Evolutionary conservation across 2,888 invertebrate species (phyloP), one percentile per base, ranked within the genome.

Genomic region (Nudaria mundana): DNA sequence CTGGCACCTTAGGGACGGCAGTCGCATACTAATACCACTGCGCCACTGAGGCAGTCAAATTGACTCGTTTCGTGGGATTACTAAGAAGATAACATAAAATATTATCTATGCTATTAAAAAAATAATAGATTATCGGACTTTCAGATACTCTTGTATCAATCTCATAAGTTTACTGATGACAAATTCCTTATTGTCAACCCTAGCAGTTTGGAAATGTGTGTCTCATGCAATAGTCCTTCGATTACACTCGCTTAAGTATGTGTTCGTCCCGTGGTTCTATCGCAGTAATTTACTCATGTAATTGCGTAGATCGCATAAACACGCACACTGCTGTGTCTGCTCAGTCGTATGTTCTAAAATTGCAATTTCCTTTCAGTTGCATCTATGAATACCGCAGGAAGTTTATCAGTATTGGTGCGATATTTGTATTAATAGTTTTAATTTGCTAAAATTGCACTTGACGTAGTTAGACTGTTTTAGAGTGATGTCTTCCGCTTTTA

Each of bases 281-380:
- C 64, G 64, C 63, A 66, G 55, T 58, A 55, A 40, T 61, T 53
- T 57, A 15, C 6, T 42, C 39, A 45, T 73, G 66, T 75, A 39
- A 55, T 62, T 52, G 67, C 60, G 50, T 70, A 71, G 67, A 66
- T 63, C 51, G 42, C 44, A 5, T 20, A 35, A 57, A 40, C 55
- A 68, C 66, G 62, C 44, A 23, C 8, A 20, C 43, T 32, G 39
- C 25, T 10, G 53, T 54, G 59, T 74, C 68, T 66, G 62, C 62
- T 57, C 60, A 65, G 63, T 66, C 45, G 56, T 64, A 67, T 64
- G 54, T 64, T 64, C 64, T 78, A 66, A 75, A 74, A 72, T 73
- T 60, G 67, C 68, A 69, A 72, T 77, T 77, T 76, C 71, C 76
- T 73, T 71, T 75, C 63, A 48, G 57, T 56, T 42, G 31, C 30